phyloP scores from a whole-genome alignment of 1,140 invertebrate species.

The Tetragnatha versicolor region DNA sequence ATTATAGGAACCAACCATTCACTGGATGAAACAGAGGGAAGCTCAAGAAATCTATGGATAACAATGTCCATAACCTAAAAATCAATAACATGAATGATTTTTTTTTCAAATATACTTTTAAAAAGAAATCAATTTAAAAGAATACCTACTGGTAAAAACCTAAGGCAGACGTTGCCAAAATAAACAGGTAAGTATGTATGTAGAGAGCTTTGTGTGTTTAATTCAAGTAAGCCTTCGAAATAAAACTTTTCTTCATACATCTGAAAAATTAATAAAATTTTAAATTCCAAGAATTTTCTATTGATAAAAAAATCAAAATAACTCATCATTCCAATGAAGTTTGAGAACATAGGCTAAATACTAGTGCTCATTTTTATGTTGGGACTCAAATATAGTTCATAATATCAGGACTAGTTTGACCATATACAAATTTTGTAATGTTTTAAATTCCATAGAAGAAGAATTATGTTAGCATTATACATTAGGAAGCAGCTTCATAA shows the following conservation, averaged over 20 bases:
- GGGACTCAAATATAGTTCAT: too few relatives aligned
- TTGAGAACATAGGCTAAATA: too few relatives aligned
- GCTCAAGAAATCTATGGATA: conserved; percentile 89
- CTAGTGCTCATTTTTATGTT: too few relatives aligned
- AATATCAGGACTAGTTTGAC: too few relatives aligned
- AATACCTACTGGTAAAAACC: conserved; percentile 82
- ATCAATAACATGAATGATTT: conserved; percentile 6
- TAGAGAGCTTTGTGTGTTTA: conserved; percentile 70
- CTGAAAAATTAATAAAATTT: too few relatives aligned
- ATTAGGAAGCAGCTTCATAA: too few relatives aligned
- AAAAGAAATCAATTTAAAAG: background rate
- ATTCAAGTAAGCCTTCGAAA: conserved; percentile 79
- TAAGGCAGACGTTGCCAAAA: conserved; percentile 94
- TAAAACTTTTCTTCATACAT: conserved; percentile 96
- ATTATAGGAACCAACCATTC: conserved; percentile 84
- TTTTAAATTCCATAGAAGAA: too few relatives aligned
- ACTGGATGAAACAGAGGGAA: conserved; percentile 83
- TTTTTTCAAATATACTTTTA: background rate
- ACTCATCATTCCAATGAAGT: too few relatives aligned
- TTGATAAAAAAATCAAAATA: too few relatives aligned
- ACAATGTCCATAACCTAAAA: conserved; percentile 86
- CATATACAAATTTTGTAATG: too few relatives aligned
- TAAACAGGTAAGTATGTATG: conserved; percentile 86
- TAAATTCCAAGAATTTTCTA: too few relatives aligned
- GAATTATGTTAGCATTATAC: too few relatives aligned